phyloP scores from a whole-genome alignment of 2,113 vertebrate species.

The Channa maculata region DNA sequence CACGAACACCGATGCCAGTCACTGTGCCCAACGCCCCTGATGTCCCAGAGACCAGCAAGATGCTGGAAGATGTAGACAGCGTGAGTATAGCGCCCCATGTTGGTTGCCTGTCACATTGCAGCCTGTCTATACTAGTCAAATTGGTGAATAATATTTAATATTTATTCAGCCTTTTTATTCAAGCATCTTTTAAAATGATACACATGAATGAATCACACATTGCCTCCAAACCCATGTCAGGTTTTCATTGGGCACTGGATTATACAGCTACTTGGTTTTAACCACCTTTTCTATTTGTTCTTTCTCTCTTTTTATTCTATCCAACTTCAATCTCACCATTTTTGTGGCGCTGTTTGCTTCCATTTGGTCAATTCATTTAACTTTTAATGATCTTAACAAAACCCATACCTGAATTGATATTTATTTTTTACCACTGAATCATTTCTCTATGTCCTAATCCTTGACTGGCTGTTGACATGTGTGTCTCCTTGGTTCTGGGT shows the following conservation, averaged over 20 bases:
- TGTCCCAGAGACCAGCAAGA: constrained; percentile 91
- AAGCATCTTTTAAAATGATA: not conserved
- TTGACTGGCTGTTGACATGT: constrained; percentile 20
- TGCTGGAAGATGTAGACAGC: constrained; percentile 94
- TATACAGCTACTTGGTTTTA: constrained; percentile 62
- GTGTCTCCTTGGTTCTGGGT: constrained; percentile 40
- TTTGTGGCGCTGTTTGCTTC: constrained; percentile 63
- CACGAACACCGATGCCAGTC: constrained; percentile 93
- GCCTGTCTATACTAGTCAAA: not conserved
- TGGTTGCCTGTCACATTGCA: constrained; percentile 15
- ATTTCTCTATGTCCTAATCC: constrained; percentile 8
- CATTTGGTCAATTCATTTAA: constrained; percentile 50
- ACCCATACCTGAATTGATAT: constrained; percentile 59
- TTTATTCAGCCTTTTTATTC: not conserved
- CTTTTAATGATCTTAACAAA: constrained; percentile 31
- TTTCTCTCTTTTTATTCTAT: constrained; percentile 77
- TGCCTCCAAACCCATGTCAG: constrained; percentile 58
- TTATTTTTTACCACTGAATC: constrained; percentile 21
- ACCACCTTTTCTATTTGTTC: constrained; percentile 73
- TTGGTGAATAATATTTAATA: not conserved
- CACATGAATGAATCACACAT: constrained; percentile 27
- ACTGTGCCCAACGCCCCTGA: constrained; percentile 94
- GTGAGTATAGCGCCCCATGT: constrained; percentile 84
- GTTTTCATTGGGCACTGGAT: constrained; percentile 61
- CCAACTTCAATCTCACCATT: constrained; percentile 69